Evolutionary conservation across 2,888 invertebrate genomes (phyloP).

Genomic region (Druceiella hillmani): DNA sequence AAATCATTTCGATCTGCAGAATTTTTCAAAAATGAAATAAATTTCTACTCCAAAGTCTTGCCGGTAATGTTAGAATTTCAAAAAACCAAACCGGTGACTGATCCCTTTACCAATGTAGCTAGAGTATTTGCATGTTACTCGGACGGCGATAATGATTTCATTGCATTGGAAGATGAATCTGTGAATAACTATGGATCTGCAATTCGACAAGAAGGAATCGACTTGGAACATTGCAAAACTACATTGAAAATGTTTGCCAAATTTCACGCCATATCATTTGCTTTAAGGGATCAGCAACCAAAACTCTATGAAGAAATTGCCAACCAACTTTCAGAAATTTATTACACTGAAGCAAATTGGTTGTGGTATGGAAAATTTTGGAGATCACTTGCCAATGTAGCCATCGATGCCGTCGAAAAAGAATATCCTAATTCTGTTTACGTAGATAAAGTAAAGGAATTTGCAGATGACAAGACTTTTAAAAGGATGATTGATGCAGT

Average conservation of each 20-base stretch:
- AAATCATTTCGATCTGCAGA: background rate
- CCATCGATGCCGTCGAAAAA: background rate
- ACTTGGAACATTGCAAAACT: background rate
- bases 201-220: background rate
- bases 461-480: background rate
- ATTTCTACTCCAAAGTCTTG: background rate
- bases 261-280: constrained; percentile 1
- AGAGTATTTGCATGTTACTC: background rate
- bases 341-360: background rate
- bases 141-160: constrained; percentile 1
- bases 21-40: background rate
- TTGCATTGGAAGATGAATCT: background rate
- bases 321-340: background rate
- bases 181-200: background rate
- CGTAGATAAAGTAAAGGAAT: background rate
- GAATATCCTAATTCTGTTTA: background rate
- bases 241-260: constrained; percentile 1
- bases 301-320: background rate
- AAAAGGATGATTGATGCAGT: background rate
- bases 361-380: background rate
- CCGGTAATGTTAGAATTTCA: background rate
- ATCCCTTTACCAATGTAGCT: background rate
- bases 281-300: background rate
- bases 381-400: background rate
- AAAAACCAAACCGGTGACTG: background rate